Conservation (phyloP, 2,113 vertebrate species). For the Quiscalus mexicanus region DNA sequence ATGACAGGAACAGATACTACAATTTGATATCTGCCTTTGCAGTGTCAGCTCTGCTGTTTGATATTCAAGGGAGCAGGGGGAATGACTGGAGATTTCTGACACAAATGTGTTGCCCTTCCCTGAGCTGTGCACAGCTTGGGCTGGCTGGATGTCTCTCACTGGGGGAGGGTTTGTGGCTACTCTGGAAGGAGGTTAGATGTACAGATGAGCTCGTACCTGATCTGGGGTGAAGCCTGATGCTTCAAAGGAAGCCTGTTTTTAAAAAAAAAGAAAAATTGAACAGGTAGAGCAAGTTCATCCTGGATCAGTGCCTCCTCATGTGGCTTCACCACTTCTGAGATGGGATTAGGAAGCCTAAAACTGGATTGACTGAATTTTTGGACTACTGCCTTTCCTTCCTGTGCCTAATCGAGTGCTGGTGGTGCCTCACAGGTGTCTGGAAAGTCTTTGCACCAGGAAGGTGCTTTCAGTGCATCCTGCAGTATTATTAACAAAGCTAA, state of each 20-base stretch:
- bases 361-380: neutral
- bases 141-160: neutral
- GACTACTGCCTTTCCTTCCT: neutral
- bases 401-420: rapidly evolving
- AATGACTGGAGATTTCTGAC: neutral
- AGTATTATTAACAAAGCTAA: neutral
- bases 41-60: neutral
- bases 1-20: neutral
- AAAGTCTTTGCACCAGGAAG: neutral
- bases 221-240: neutral
- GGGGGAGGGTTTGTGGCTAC: neutral
- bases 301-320: neutral
- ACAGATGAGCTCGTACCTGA: neutral
- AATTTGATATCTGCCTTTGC: rapidly evolving
- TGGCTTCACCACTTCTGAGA: neutral
- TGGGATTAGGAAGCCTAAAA: neutral
- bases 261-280: neutral
- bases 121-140: neutral
- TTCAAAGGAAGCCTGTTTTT: neutral
- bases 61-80: no score
- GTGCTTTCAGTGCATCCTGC: neutral
- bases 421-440: neutral
- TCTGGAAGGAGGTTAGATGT: neutral
- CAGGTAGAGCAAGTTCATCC: neutral
- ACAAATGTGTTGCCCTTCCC: neutral